Evolutionary conservation across 2,797 vertebrate genomes (phyloP).

Genomic region (Morelia viridis): DNA sequence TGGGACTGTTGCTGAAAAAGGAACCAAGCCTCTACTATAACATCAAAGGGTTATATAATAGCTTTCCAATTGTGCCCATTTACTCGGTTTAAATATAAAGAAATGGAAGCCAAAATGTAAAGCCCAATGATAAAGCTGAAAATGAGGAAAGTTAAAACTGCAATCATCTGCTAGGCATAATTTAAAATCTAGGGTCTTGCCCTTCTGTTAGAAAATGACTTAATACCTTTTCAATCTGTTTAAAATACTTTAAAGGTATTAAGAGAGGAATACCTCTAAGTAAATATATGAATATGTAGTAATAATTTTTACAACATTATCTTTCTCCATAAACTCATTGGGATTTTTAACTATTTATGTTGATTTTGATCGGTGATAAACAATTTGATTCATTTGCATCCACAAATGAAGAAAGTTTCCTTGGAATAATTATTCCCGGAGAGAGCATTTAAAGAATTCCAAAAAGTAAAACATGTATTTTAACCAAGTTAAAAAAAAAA

Average conservation of each 20-base stretch:
- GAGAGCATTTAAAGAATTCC: background rate
- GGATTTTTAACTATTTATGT: background rate
- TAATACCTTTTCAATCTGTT: background rate
- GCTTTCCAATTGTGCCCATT: background rate
- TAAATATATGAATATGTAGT: background rate
- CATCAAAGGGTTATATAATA: background rate
- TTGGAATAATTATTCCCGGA: background rate
- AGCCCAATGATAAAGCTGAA: background rate
- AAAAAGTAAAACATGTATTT: background rate
- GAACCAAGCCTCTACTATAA: background rate
- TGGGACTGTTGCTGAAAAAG: background rate
- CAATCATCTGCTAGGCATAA: background rate
- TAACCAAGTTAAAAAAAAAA: background rate
- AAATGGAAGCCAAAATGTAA: background rate
- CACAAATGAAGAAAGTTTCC: background rate
- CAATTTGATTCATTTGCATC: background rate
- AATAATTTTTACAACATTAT: background rate
- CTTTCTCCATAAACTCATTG: background rate
- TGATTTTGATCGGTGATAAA: background rate
- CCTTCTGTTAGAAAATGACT: background rate
- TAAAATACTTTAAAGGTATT: background rate
- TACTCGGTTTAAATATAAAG: background rate
- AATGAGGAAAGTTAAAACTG: background rate
- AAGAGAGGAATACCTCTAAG: background rate
- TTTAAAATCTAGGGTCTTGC: background rate